Evolutionary conservation across 2,797 vertebrate genomes (phyloP), one percentile per base, ranked within the genome.

Genomic region (Picus viridis): DNA sequence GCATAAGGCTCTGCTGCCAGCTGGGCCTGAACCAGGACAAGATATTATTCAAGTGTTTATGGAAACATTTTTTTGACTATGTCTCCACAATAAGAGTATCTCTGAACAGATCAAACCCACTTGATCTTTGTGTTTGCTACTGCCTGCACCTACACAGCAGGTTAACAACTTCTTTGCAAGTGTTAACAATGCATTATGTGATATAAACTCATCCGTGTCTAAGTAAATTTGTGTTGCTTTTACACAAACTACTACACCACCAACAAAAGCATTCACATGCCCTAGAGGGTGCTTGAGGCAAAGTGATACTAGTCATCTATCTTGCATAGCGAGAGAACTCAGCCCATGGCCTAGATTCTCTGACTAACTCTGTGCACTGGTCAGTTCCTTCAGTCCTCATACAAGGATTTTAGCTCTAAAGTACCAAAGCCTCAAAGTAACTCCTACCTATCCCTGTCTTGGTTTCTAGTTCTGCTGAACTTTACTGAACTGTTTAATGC

Each of bases 201-300:
- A 29, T 70, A 15, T 45, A n/a, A 45, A 15, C 10, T 19, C 17
- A 0, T 17, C 49, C 45, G 5, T 67, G 43, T 32, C 14, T 63
- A 64, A 29, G 41, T 32, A 7, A 6, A 11, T 27, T 65, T 6
- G 16, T 22, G n/a, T 26, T 43, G 36, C 67, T 49, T 15, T 54
- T 41, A 3, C 11, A 2, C 6, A 10, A 11, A 1, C 23, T 1
- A 19, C 5, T 16, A 3, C 43, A 14, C 19, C 30, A 5, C 26
- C 41, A 64, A 16, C 13, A 30, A 23, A 53, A 65, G 64, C 53
- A 19, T 20, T 19, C 29, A 9, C 0, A 0, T 24, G 7, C 12
- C 36, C 14, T 8, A 32, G 36, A 15, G 16, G 36, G 23, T 17
- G 9, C 1, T 8, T 8, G 26, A 23, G 59, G 54, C 6, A 4